Percentiles rank a stretch among this genome's conserved stretches.
These are phyloP conservation scores for Geococcyx californianus DNA, from an alignment of 2,113 vertebrate genomes.

Conservation along the genomic window DNA sequence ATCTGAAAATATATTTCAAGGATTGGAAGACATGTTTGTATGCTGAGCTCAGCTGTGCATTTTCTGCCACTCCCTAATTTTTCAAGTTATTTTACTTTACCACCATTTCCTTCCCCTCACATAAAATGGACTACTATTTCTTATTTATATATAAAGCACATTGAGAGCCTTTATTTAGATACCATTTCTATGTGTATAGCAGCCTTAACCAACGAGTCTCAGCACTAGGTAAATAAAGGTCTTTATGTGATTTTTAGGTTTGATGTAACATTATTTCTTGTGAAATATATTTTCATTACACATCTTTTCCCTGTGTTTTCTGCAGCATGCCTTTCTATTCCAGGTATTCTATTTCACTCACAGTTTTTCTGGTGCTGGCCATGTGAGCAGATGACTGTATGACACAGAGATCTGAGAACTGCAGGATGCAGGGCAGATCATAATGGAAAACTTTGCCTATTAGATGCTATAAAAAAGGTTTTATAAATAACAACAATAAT, in stretches of 20 bases:
- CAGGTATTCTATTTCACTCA: neutral
- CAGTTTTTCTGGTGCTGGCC: neutral
- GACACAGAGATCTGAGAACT: neutral
- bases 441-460: neutral
- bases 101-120: neutral
- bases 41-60: neutral
- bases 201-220: neutral
- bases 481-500: neutral
- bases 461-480: neutral
- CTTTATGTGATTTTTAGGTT: neutral
- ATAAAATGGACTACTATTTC: neutral
- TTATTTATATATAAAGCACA: neutral
- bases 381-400: neutral
- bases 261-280: neutral
- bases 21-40: neutral
- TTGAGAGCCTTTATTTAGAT: neutral
- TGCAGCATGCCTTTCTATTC: neutral
- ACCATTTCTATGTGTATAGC: neutral
- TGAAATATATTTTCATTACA: neutral
- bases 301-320: neutral
- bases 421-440: neutral
- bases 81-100: neutral
- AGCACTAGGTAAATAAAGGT: neutral
- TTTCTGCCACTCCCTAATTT: neutral
- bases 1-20: neutral